Evolutionary conservation across 2,113 vertebrate species (phyloP).

Genomic region (Sula dactylatra): DNA sequence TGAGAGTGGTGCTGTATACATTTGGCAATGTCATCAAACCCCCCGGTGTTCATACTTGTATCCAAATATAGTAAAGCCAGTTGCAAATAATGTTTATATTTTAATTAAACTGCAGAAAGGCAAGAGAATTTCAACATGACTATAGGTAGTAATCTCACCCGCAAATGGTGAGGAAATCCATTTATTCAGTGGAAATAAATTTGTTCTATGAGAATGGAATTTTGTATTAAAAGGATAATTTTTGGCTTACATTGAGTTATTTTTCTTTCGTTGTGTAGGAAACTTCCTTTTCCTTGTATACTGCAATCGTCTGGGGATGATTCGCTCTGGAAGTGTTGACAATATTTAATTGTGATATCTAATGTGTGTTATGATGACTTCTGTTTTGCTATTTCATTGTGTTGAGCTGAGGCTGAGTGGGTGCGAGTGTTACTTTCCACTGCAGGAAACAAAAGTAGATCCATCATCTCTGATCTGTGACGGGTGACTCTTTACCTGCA

Average conservation of each 20-base stretch:
- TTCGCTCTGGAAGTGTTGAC: background rate
- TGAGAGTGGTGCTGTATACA: constrained; percentile 57
- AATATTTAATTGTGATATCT: background rate
- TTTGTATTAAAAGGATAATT: constrained; percentile 73
- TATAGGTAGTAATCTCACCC: constrained; percentile 41
- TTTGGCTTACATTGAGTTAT: constrained; percentile 61
- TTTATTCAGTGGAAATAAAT: constrained; percentile 73
- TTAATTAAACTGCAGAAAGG: constrained; percentile 62
- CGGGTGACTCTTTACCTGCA: background rate
- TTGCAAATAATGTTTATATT: constrained; percentile 69
- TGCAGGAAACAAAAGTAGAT: background rate
- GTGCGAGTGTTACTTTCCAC: constrained; percentile 16
- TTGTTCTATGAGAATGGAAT: constrained; percentile 71
- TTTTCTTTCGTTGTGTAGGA: constrained; percentile 51
- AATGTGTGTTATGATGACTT: background rate
- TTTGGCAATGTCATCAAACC: constrained; percentile 24
- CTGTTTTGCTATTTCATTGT: constrained; percentile 11
- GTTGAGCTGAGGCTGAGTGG: constrained; percentile 16
- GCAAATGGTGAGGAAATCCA: constrained; percentile 37
- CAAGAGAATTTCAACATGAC: constrained; percentile 44
- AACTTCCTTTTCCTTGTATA: constrained; percentile 43
- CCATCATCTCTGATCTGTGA: background rate
- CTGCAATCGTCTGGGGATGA: background rate
- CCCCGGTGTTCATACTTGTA: constrained; percentile 34
- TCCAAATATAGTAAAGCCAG: constrained; percentile 52